Evolutionary conservation across 2,888 invertebrate genomes (phyloP).

Genomic region (Eristalis arbustorum): DNA sequence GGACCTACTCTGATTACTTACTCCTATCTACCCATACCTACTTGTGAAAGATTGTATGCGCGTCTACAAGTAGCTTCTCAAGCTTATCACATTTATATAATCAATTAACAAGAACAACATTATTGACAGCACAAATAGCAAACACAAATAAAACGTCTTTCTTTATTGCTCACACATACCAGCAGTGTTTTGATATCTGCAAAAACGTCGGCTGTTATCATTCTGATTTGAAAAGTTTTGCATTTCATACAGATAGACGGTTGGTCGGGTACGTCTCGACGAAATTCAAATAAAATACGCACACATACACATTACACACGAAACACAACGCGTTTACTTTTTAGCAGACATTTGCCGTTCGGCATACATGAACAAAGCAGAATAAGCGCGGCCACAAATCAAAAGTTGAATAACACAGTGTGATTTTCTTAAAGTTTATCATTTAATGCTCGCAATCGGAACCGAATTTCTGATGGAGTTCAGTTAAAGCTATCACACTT

Average conservation of each 20-base stretch:
- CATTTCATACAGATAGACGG: conserved; percentile 54
- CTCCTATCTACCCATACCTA: neutral
- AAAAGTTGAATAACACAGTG: neutral
- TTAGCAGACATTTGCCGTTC: neutral
- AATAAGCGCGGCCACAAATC: neutral
- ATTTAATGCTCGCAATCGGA: neutral
- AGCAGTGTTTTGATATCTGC: conserved; percentile 64
- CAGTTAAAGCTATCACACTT: conserved; percentile 3
- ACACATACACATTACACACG: neutral
- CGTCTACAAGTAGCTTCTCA: neutral
- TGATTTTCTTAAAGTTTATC: neutral
- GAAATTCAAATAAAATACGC: neutral
- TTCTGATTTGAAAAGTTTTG: conserved; percentile 70
- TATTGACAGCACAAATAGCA: neutral
- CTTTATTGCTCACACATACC: conserved; percentile 50
- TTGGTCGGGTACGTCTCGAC: neutral
- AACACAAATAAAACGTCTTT: conserved; percentile 5
- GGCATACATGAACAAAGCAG: neutral
- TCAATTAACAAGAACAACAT: conserved; percentile 19
- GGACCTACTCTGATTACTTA: neutral
- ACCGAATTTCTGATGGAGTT: neutral
- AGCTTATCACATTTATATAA: conserved; percentile 28
- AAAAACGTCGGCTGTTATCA: conserved; percentile 62
- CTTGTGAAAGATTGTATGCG: neutral
- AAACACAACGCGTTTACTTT: neutral